Percentiles rank a stretch among this genome's conserved stretches.
Evolutionary conservation across 2,797 vertebrate genomes (phyloP).

Genomic region (Onychomys arenicola): DNA sequence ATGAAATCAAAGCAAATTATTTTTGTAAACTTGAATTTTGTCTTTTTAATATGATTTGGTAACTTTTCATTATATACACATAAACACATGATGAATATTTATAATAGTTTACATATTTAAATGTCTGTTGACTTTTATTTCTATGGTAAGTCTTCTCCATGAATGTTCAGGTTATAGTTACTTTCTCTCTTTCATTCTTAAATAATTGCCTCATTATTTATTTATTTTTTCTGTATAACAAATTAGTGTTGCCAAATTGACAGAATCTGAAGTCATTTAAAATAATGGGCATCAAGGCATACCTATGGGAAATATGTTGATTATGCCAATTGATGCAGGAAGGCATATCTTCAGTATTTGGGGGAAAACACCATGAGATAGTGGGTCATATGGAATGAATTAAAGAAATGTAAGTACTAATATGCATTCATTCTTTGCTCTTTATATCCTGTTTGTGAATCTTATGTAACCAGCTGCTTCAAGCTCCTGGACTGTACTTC

Average conservation of each 20-base stretch:
- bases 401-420: background rate
- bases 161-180: background rate
- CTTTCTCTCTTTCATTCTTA: background rate
- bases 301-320: background rate
- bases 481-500: background rate
- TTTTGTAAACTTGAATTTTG: background rate
- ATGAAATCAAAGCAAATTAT: background rate
- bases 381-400: background rate
- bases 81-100: background rate
- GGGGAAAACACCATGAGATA: background rate
- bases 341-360: background rate
- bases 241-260: background rate
- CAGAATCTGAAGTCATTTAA: background rate
- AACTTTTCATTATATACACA: background rate
- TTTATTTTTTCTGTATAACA: background rate
- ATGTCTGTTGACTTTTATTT: slow-evolving; percentile 17
- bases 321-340: background rate
- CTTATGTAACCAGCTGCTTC: background rate
- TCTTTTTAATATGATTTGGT: background rate
- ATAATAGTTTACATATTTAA: background rate
- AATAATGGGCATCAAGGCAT: too few species aligned
- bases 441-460: background rate
- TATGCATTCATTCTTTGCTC: background rate
- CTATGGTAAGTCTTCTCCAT: background rate
- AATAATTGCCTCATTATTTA: background rate